Conservation (phyloP, 1,140 invertebrate species). For the Geopemphigus sp. region DNA sequence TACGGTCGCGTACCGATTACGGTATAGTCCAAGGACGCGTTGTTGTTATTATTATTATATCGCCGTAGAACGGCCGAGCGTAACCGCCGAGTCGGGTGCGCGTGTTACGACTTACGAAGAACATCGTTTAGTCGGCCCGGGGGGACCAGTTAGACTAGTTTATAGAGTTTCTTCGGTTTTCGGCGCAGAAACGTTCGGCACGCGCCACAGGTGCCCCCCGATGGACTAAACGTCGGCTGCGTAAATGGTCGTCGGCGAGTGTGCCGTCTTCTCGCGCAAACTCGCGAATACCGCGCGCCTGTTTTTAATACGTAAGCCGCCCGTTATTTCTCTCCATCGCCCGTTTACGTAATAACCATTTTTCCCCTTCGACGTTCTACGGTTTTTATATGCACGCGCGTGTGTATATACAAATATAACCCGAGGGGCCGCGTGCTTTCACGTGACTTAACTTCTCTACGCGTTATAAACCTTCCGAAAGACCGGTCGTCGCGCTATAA, state of each 20-base stretch:
- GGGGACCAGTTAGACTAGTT: neutral
- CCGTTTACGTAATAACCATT: constrained; percentile 44
- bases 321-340: constrained; percentile 18
- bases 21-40: constrained; percentile 20
- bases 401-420: neutral
- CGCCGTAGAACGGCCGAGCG: constrained; percentile 14
- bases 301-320: too few species aligned
- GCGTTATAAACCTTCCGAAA: constrained; percentile 8
- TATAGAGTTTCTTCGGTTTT: neutral
- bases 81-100: neutral
- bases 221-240: too few species aligned
- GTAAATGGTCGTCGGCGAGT: neutral
- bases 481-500: constrained; percentile 14
- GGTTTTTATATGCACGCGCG: too few species aligned
- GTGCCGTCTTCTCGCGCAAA: too few species aligned
- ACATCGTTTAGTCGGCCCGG: neutral
- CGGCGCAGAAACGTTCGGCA: neutral
- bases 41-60: too few species aligned
- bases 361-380: constrained; percentile 3
- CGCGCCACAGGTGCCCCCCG: too few species aligned
- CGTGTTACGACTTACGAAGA: neutral
- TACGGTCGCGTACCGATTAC: constrained; percentile 7
- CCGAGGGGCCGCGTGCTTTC: constrained; percentile 31
- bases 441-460: constrained; percentile 41
- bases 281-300: too few species aligned